Percentiles rank a stretch among this genome's conserved stretches.
Evolutionary conservation across 2,113 vertebrate species (phyloP).

Genomic region (Micromys minutus): DNA sequence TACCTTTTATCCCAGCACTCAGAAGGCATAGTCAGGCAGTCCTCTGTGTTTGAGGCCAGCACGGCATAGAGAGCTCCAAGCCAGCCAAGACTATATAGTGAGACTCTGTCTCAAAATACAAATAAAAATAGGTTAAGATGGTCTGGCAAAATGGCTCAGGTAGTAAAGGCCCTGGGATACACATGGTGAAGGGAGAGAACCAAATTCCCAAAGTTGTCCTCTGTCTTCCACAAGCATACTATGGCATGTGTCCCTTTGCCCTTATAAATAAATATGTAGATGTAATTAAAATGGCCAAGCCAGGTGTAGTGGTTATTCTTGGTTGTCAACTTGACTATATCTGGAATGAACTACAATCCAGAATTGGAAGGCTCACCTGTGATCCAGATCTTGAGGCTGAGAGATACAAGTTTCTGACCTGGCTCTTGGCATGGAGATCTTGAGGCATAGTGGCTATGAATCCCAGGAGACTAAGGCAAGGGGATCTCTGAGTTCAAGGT

Average conservation of each 20-base stretch:
- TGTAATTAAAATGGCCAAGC: background rate
- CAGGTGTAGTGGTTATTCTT: background rate
- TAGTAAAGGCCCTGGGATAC: background rate
- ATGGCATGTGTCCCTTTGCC: background rate
- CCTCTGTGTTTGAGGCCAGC: background rate
- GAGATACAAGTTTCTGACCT: too few species aligned
- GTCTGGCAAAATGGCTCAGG: background rate
- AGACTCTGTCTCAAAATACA: background rate
- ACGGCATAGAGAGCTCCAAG: background rate
- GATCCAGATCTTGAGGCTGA: too few species aligned
- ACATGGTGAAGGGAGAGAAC: background rate
- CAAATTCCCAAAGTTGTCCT: background rate
- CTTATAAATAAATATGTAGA: background rate
- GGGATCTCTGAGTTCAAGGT: too few species aligned
- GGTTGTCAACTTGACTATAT: too few species aligned
- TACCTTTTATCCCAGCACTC: background rate
- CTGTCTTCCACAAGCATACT: background rate
- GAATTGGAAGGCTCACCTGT: too few species aligned
- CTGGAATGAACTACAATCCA: too few species aligned
- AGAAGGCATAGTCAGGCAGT: background rate
- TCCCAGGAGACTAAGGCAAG: too few species aligned
- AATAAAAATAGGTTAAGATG: background rate
- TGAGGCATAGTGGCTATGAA: too few species aligned
- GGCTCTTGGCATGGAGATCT: too few species aligned
- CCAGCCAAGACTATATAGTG: background rate